Conservation (phyloP, 1,140 invertebrate genomes). For the Pseudomyrmex cubaensis region DNA sequence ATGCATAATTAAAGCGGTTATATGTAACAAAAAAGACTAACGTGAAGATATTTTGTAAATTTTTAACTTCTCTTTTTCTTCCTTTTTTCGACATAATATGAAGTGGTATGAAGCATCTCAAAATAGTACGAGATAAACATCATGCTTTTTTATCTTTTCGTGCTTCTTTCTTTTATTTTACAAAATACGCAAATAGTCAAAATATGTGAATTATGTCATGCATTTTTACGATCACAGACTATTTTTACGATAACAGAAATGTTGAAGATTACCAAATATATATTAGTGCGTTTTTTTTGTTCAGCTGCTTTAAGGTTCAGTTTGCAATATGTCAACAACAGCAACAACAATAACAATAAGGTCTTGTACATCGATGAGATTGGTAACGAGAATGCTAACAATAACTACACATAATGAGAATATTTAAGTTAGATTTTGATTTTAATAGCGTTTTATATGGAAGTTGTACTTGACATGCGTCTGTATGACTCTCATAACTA, state of each 20-base stretch:
- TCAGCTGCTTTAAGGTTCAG: too few relatives aligned
- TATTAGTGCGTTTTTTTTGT: too few relatives aligned
- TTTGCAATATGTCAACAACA: too few relatives aligned
- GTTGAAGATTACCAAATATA: not conserved
- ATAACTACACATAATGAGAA: too few relatives aligned
- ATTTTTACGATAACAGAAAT: not conserved
- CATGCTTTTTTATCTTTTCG: not conserved
- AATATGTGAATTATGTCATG: not conserved
- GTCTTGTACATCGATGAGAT: too few relatives aligned
- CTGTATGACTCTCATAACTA: too few relatives aligned
- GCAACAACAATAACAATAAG: too few relatives aligned
- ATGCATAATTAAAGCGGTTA: slow-evolving; percentile 48
- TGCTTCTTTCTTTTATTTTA: not conserved
- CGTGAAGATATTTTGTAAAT: slow-evolving; percentile 14
- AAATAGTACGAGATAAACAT: slow-evolving; percentile 7
- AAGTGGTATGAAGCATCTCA: slow-evolving; percentile 25
- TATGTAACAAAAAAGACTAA: slow-evolving; percentile 8
- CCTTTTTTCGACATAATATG: not conserved
- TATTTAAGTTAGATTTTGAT: too few relatives aligned
- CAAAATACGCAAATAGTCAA: slow-evolving; percentile 15
- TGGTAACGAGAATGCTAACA: too few relatives aligned
- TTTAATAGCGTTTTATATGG: too few relatives aligned
- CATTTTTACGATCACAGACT: not conserved
- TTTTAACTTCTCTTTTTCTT: not conserved
- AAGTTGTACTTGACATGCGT: too few relatives aligned